Evolutionary conservation across 2,113 vertebrate genomes (phyloP).

Genomic region (Spea multiplicata): DNA sequence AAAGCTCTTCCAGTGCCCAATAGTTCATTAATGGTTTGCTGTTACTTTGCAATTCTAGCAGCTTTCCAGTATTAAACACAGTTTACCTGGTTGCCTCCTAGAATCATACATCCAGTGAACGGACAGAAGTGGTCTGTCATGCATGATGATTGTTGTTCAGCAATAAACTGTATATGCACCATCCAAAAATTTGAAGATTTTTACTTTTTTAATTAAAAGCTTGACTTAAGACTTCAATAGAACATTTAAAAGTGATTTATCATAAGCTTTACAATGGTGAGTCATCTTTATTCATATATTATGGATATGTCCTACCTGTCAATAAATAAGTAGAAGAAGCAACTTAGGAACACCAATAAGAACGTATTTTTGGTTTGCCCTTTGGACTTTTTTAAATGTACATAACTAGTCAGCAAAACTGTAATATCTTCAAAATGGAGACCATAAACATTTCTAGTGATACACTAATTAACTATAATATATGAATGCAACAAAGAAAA

Average conservation of each 20-base stretch:
- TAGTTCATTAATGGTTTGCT: not conserved
- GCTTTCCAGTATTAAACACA: no score
- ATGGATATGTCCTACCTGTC: not conserved
- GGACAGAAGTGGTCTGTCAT: no score
- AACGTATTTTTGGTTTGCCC: not conserved
- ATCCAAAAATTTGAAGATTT: no score
- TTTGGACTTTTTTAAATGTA: not conserved
- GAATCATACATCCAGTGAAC: no score
- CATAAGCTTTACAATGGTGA: slow-evolving; percentile 1
- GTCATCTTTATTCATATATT: not conserved
- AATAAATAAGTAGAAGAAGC: not conserved
- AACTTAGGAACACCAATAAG: not conserved
- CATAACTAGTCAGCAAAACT: not conserved
- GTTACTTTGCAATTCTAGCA: no score
- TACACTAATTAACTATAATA: not conserved
- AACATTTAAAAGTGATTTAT: slow-evolving; percentile 24
- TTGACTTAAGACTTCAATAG: slow-evolving; percentile 8
- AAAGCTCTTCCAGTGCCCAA: not conserved
- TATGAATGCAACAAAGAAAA: not conserved
- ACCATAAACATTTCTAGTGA: not conserved
- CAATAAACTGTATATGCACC: no score
- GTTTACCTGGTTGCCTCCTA: no score
- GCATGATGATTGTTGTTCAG: no score
- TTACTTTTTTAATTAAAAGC: not conserved
- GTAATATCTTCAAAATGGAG: not conserved